phyloP scores from a whole-genome alignment of 2,888 invertebrate species.

The Ochropleura leucogaster region DNA sequence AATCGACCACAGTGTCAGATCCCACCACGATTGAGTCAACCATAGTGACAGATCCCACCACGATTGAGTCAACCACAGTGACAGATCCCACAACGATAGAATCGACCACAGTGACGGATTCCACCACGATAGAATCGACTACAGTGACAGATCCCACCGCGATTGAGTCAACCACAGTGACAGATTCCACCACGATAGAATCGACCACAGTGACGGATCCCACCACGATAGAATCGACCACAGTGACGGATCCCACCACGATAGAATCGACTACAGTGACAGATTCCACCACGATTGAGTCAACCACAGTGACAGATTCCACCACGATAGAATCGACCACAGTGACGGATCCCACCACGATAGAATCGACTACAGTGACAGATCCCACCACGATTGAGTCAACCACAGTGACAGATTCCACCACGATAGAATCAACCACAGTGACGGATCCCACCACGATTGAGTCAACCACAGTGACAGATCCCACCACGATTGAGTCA shows the following conservation, averaged over 20 bases:
- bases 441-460: neutral
- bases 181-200: neutral
- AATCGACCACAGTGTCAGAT: neutral
- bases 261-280: neutral
- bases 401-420: neutral
- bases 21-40: neutral
- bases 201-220: neutral
- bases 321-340: slow-evolving; percentile 7
- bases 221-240: slow-evolving; percentile 10
- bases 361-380: slow-evolving; percentile 17
- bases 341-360: neutral
- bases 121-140: neutral
- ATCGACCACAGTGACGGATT: neutral
- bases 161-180: slow-evolving; percentile 1
- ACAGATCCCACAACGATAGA: slow-evolving; percentile 12
- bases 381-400: neutral
- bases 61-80: neutral
- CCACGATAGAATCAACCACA: slow-evolving; percentile 5
- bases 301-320: neutral
- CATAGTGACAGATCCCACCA: neutral
- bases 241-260: neutral
- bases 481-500: neutral
- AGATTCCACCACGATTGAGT: neutral
- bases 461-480: neutral
- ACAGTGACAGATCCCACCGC: slow-evolving; percentile 4